These are phyloP conservation scores for Oxyscelio sp. DNA, from an alignment of 2,888 invertebrate genomes.

Conservation along the genomic window DNA sequence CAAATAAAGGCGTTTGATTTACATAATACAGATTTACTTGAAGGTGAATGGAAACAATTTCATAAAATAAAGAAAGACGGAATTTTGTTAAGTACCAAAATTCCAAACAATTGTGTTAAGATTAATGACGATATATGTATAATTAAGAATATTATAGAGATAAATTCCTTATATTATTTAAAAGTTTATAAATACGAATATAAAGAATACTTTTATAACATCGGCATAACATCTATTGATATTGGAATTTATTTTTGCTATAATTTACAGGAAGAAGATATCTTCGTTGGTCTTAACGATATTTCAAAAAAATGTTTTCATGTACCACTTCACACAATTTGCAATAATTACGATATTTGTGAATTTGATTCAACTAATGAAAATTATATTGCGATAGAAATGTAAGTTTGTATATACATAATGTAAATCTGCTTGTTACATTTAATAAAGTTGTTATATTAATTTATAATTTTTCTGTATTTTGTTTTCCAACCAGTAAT, in stretches of 20 bases:
- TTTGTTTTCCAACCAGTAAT: too few species aligned
- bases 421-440: too few species aligned
- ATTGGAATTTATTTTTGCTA: slow-evolving; percentile 32
- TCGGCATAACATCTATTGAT: slow-evolving; percentile 29
- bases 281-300: too few species aligned
- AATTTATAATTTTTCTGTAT: too few species aligned
- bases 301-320: too few species aligned
- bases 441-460: too few species aligned
- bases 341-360: background rate
- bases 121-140: slow-evolving; percentile 1
- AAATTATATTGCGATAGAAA: background rate
- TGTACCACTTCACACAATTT: too few species aligned
- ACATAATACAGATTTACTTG: background rate
- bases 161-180: background rate
- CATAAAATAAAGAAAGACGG: background rate
- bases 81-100: background rate
- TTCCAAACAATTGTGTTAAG: slow-evolving; percentile 17
- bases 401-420: too few species aligned
- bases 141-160: slow-evolving; percentile 4
- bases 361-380: background rate
- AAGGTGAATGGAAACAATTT: slow-evolving; percentile 6
- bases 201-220: slow-evolving; percentile 28
- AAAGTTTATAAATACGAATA: slow-evolving; percentile 13
- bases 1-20: slow-evolving; percentile 6
- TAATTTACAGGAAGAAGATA: too few species aligned